Evolutionary conservation across 2,888 invertebrate species (phyloP).

Genomic region (Tineola bisselliella): DNA sequence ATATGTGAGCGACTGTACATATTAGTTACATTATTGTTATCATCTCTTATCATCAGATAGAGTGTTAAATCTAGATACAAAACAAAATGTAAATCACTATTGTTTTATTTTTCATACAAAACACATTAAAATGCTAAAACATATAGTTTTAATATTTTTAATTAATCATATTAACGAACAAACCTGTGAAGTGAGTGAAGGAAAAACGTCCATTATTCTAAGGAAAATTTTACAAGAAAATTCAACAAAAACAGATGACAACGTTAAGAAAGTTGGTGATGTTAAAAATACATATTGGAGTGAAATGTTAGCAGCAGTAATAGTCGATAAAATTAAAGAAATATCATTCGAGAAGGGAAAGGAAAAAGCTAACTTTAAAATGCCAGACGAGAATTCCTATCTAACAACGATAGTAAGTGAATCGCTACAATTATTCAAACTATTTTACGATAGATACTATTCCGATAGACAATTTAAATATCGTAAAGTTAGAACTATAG

Average conservation of each 20-base stretch:
- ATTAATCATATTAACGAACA: not conserved
- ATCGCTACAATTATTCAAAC: not conserved
- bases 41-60: constrained; percentile 6
- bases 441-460: not conserved
- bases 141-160: not conserved
- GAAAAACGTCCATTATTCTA: not conserved
- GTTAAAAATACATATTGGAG: not conserved
- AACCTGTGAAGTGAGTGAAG: not conserved
- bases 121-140: not conserved
- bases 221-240: not conserved
- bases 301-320: not conserved
- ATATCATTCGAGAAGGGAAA: not conserved
- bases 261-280: not conserved
- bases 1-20: not conserved
- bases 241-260: not conserved
- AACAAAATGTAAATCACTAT: not conserved
- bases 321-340: not conserved
- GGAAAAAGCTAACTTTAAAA: not conserved
- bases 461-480: not conserved
- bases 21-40: not conserved
- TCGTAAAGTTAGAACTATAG: not conserved
- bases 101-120: constrained; percentile 4
- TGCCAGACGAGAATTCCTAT: not conserved
- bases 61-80: not conserved
- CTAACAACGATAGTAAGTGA: not conserved